These are phyloP conservation scores for Strongylocentrotus purpuratus DNA, from an alignment of 35 echinoderm and acorn worm genomes.

Conservation along the genomic window DNA sequence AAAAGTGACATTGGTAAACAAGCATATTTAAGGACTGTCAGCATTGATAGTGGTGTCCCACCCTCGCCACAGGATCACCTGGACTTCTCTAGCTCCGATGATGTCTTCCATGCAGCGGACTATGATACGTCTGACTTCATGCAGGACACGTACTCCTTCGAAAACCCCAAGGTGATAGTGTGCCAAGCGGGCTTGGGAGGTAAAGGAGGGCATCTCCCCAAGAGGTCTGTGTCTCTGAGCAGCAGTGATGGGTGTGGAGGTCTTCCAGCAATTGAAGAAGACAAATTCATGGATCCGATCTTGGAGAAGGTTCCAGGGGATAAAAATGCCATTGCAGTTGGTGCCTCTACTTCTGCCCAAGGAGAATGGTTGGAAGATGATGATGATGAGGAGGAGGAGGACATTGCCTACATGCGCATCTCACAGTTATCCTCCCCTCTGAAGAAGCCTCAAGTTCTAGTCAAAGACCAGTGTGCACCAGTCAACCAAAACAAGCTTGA, in stretches of 20 bases:
- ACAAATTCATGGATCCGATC: not conserved
- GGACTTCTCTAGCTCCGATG: not conserved
- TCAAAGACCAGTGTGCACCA: not conserved
- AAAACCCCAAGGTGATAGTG: not conserved
- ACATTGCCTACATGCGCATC: not conserved
- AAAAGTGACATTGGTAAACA: not conserved
- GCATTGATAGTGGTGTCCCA: conserved; percentile 40
- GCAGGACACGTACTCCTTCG: not conserved
- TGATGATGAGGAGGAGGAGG: not conserved
- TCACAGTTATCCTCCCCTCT: not conserved
- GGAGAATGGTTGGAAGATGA: not conserved
- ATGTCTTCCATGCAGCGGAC: conserved; percentile 39
- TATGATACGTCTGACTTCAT: not conserved
- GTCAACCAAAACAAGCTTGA: not conserved
- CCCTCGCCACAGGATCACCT: conserved; percentile 23
- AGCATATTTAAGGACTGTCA: not conserved
- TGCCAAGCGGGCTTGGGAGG: not conserved
- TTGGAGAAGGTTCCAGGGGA: not conserved
- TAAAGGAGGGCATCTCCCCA: not conserved
- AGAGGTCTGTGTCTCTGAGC: not conserved
- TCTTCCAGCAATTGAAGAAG: conserved; percentile 37
- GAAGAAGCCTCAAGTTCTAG: not conserved
- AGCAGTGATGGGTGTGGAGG: not conserved
- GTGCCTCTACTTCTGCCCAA: not conserved
- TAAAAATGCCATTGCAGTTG: not conserved